Percentiles rank a stretch among this genome's conserved stretches.
Evolutionary conservation across 1,140 invertebrate species (phyloP).

Genomic region (Vanessa atalanta): DNA sequence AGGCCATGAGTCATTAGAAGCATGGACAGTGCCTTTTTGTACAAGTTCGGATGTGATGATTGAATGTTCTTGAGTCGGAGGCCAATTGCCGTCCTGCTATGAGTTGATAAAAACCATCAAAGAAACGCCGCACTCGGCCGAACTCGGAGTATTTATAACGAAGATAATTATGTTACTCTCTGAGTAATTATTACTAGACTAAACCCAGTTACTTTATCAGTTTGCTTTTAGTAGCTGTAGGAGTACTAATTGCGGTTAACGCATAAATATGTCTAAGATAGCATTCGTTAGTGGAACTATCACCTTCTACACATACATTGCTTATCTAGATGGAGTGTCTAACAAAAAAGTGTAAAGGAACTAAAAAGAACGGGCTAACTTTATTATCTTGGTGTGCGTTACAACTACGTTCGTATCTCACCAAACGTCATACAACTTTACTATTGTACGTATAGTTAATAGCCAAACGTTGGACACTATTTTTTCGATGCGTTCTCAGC

Average conservation of each 20-base stretch:
- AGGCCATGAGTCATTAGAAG: slow-evolving; percentile 21
- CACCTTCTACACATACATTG: no score
- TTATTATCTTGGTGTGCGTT: no score
- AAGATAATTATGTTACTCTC: slow-evolving; percentile 28
- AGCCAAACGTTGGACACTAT: no score
- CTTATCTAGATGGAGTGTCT: no score
- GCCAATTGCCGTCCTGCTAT: slow-evolving; percentile 17
- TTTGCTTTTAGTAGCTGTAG: slow-evolving; percentile 4
- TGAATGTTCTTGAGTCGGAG: slow-evolving; percentile 16
- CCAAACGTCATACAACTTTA: no score
- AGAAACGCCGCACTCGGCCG: slow-evolving; percentile 20
- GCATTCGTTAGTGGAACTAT: not conserved
- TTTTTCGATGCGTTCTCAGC: no score
- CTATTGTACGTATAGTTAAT: no score
- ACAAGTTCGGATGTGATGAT: slow-evolving; percentile 28
- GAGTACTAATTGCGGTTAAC: slow-evolving; percentile 1
- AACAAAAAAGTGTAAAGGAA: no score
- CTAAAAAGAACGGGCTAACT: no score
- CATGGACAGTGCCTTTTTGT: slow-evolving; percentile 29
- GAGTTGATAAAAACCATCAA: slow-evolving; percentile 30
- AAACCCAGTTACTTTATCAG: slow-evolving; percentile 9
- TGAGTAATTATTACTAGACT: slow-evolving; percentile 12
- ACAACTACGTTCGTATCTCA: no score
- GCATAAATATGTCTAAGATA: slow-evolving; percentile 4
- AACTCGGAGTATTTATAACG: slow-evolving; percentile 15